phyloP scores from a whole-genome alignment of 2,797 vertebrate species.

The Anabacerthia variegaticeps region DNA sequence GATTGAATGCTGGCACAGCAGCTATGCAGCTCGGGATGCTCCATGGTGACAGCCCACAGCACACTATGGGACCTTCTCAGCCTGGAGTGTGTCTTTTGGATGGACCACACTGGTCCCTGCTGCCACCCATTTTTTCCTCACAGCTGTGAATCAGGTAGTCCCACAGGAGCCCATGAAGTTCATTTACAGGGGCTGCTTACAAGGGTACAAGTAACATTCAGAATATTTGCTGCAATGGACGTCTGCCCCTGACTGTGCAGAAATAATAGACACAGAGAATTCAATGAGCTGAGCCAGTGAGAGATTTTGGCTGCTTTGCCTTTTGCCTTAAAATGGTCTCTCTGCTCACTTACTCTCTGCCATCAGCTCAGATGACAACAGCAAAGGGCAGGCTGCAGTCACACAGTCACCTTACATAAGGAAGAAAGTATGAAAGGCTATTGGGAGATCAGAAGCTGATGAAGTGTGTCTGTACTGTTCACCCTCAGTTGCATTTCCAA shows the following conservation, averaged over 20 bases:
- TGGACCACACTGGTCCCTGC: neutral
- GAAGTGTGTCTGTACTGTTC: neutral
- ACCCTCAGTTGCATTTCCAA: neutral
- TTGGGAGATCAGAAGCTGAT: neutral
- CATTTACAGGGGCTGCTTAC: neutral
- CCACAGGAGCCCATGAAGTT: neutral
- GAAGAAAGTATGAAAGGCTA: neutral
- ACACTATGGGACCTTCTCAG: neutral
- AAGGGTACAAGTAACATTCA: neutral
- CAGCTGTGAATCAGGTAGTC: neutral
- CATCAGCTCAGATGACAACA: neutral
- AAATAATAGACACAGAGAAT: neutral
- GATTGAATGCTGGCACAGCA: fast-evolving
- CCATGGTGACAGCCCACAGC: fast-evolving
- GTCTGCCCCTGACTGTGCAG: neutral
- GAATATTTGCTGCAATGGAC: neutral
- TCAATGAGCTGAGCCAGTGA: neutral
- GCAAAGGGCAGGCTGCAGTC: neutral
- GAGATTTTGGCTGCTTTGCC: neutral
- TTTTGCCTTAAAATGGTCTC: neutral
- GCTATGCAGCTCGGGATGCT: neutral
- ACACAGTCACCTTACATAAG: fast-evolving
- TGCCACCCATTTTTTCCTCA: neutral
- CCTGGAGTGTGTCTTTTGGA: neutral
- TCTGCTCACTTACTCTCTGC: neutral